phyloP scores from a whole-genome alignment of 2,797 vertebrate species.

The Spinibarbus caldwelli region DNA sequence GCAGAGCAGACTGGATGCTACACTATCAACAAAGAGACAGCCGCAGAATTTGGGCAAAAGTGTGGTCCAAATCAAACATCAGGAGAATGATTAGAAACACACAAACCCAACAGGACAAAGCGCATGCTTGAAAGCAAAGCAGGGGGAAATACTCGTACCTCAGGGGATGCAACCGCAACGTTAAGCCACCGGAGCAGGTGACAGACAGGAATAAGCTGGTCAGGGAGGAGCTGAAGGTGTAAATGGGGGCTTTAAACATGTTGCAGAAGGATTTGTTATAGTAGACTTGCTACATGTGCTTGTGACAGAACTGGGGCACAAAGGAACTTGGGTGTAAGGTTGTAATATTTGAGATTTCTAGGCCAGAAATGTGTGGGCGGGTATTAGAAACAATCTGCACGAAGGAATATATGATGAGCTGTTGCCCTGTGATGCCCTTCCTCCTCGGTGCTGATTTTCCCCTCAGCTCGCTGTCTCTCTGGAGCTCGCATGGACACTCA shows the following conservation, averaged over 20 bases:
- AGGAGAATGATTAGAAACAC: conserved; percentile 71
- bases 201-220: conserved; percentile 47
- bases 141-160: conserved; percentile 25
- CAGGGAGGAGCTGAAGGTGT: conserved; percentile 42
- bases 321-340: conserved; percentile 32
- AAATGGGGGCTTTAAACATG: conserved; percentile 48
- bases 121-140: neutral
- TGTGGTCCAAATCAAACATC: conserved; percentile 74
- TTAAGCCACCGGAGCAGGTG: conserved; percentile 36
- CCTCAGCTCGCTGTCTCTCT: conserved; percentile 47
- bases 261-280: conserved; percentile 52
- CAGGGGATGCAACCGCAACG: conserved; percentile 27
- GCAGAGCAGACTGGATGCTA: conserved; percentile 67
- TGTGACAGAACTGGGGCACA: conserved; percentile 56
- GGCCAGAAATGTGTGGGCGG: conserved; percentile 29
- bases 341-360: conserved; percentile 41
- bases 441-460: neutral
- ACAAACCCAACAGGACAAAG: conserved; percentile 64
- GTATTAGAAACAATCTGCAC: conserved; percentile 42
- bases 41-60: conserved; percentile 63
- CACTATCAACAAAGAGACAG: conserved; percentile 79
- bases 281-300: conserved; percentile 29
- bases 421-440: conserved; percentile 44
- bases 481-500: conserved; percentile 38
- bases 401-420: conserved; percentile 42